A percentile compares a stretch with the other conserved stretches of the same genome.
phyloP scores from a whole-genome alignment of 2,113 vertebrate species.

The Scalopus aquaticus region DNA sequence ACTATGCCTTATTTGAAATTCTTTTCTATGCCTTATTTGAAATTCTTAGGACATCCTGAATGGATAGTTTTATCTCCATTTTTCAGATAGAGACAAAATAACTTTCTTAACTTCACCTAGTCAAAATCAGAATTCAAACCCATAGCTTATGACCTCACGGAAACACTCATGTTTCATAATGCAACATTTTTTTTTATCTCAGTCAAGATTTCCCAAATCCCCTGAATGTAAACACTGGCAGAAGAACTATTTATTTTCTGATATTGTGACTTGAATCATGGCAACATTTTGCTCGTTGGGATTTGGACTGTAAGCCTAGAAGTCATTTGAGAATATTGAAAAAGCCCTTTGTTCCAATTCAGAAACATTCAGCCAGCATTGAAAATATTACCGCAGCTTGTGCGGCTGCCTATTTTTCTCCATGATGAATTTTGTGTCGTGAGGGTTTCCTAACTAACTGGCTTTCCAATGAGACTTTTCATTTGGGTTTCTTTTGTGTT shows the following conservation, averaged over 20 bases:
- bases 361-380: background rate
- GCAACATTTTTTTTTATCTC: background rate
- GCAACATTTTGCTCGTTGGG: background rate
- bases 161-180: background rate
- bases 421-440: conserved; percentile 35
- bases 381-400: conserved; percentile 27
- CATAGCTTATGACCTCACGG: background rate
- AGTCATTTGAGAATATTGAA: conserved; percentile 52
- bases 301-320: conserved; percentile 48
- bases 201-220: background rate
- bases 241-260: conserved; percentile 35
- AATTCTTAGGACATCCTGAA: background rate
- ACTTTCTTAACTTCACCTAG: background rate
- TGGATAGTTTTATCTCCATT: background rate
- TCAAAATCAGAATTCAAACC: conserved; percentile 28
- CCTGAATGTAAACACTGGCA: background rate
- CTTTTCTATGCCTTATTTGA: background rate
- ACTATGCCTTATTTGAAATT: background rate
- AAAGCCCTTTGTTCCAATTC: conserved; percentile 62
- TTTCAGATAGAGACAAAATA: background rate
- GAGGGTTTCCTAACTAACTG: conserved; percentile 8
- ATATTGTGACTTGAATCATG: background rate
- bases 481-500: background rate
- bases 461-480: conserved; percentile 15
- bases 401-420: background rate